These are phyloP conservation scores for Drosophila histrio DNA, from an alignment of 2,888 invertebrate genomes.

Conservation along the genomic window DNA sequence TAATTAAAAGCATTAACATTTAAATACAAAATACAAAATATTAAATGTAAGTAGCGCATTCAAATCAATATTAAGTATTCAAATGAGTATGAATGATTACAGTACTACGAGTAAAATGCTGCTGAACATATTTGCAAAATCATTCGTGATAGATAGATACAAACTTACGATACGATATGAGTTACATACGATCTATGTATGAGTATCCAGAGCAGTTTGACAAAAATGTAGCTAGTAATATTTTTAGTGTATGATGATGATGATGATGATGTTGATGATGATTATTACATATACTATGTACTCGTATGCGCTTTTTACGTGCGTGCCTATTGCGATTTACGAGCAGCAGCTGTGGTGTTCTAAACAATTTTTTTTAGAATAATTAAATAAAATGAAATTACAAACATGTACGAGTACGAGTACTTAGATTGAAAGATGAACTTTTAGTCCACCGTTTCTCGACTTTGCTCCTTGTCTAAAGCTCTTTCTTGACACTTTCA, in stretches of 20 bases:
- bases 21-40: conserved; percentile 14
- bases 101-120: conserved; percentile 6
- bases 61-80: conserved; percentile 27
- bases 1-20: conserved; percentile 1
- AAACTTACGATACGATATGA: too few relatives aligned
- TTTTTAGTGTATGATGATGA: conserved; percentile 52
- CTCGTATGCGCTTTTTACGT: conserved; percentile 68
- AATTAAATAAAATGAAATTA: conserved; percentile 22
- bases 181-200: conserved; percentile 21
- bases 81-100: conserved; percentile 11
- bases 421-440: conserved; percentile 22
- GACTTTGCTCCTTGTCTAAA: conserved; percentile 15
- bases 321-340: conserved; percentile 65
- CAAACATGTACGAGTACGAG: neutral
- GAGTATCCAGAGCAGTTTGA: conserved; percentile 43
- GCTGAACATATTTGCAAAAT: conserved; percentile 18
- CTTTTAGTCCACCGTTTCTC: conserved; percentile 30
- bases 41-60: conserved; percentile 41
- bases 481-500: conserved; percentile 34
- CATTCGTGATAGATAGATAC: conserved; percentile 9
- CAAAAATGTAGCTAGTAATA: conserved; percentile 68
- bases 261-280: conserved; percentile 4
- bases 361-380: conserved; percentile 67
- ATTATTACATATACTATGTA: conserved; percentile 30
- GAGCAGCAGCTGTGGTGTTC: conserved; percentile 77